Conservation (phyloP, 2,797 vertebrate species). For the Hybognathus amarus region DNA sequence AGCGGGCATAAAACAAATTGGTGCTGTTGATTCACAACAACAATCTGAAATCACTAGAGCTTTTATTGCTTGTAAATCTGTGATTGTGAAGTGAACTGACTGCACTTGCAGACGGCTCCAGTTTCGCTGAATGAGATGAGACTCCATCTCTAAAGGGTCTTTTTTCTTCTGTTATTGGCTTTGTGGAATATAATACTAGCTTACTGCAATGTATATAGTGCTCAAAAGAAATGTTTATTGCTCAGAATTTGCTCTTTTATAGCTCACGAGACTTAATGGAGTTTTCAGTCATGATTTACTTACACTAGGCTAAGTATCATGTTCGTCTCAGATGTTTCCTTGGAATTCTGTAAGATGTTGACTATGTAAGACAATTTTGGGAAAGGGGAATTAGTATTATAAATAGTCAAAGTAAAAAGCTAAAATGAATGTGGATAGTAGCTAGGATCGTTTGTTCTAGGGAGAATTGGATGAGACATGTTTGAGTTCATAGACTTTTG, state of each 20-base stretch:
- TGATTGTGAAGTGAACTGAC: slow-evolving; percentile 40
- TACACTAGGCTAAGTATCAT: not conserved
- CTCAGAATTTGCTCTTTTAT: slow-evolving; percentile 45
- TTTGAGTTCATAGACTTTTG: not conserved
- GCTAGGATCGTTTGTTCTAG: not conserved
- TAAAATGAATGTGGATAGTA: too few species aligned
- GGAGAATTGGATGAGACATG: not conserved
- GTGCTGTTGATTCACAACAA: slow-evolving; percentile 26
- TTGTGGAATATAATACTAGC: slow-evolving; percentile 34
- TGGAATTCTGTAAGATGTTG: not conserved
- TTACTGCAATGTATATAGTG: slow-evolving; percentile 24
- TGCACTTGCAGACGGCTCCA: slow-evolving; percentile 67
- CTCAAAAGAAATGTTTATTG: not conserved
- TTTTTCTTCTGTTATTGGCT: slow-evolving; percentile 48
- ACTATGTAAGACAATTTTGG: not conserved
- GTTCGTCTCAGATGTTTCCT: not conserved
- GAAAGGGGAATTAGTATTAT: too few species aligned
- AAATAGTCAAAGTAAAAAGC: not conserved
- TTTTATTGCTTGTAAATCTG: slow-evolving; percentile 50
- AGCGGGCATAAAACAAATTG: slow-evolving; percentile 24
- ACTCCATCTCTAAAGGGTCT: slow-evolving; percentile 60
- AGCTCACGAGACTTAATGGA: not conserved
- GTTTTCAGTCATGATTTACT: slow-evolving; percentile 17
- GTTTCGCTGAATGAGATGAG: slow-evolving; percentile 76
- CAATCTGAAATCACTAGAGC: slow-evolving; percentile 63